Evolutionary conservation across 1,140 invertebrate genomes (phyloP).

Genomic region (Oreohelix idahoensis): DNA sequence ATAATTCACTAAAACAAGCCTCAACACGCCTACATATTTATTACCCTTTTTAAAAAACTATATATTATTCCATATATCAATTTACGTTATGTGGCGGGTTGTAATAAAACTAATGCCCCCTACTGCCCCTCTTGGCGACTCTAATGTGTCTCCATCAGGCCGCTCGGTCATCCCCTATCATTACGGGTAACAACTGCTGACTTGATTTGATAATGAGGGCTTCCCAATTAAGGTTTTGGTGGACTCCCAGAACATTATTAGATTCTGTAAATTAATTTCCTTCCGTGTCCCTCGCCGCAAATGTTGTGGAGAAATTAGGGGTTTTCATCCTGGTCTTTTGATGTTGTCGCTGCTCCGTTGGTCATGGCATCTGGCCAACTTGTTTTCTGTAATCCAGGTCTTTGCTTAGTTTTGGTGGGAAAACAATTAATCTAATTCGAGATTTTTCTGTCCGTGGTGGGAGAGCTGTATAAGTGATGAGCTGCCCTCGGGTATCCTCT

Average conservation of each 20-base stretch:
- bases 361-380: slow-evolving; percentile 11
- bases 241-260: slow-evolving; percentile 7
- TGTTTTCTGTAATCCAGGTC: not conserved
- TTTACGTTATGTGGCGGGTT: too few relatives aligned
- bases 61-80: too few relatives aligned
- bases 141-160: too few relatives aligned
- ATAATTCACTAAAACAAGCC: too few relatives aligned
- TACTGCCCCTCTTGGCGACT: too few relatives aligned
- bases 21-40: too few relatives aligned
- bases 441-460: too few relatives aligned
- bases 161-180: not conserved
- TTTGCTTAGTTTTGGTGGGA: not conserved
- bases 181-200: not conserved
- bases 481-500: too few relatives aligned
- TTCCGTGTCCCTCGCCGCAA: not conserved
- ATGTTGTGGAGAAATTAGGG: not conserved
- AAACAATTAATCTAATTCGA: not conserved
- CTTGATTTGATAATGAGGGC: slow-evolving; percentile 19
- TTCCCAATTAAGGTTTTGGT: slow-evolving; percentile 14
- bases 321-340: not conserved
- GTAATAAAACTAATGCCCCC: too few relatives aligned
- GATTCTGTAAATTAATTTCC: slow-evolving; percentile 10
- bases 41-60: too few relatives aligned
- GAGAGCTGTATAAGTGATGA: too few relatives aligned
- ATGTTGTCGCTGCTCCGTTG: not conserved